Conservation (phyloP, 2,888 invertebrate genomes). For the Biston stratarius region DNA sequence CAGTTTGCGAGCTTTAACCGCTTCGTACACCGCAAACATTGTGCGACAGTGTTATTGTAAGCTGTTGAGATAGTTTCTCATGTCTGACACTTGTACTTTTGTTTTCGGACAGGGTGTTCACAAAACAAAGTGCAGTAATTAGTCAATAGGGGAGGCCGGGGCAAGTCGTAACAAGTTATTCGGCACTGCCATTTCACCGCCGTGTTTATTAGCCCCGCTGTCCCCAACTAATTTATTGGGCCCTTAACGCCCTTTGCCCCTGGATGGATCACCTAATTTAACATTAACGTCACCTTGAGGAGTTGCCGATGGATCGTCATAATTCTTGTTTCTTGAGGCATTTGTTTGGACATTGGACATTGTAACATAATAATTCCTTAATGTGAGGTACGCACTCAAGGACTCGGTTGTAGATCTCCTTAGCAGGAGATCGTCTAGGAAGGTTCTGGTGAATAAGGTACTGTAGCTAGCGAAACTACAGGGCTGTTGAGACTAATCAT, state of each 20-base stretch:
- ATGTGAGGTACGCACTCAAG: too few species aligned
- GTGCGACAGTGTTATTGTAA: background rate
- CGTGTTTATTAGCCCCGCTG: conserved; percentile 82
- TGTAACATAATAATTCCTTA: too few species aligned
- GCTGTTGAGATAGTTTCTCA: background rate
- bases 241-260: conserved; percentile 78
- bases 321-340: conserved; percentile 54
- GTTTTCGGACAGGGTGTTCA: conserved; percentile 49
- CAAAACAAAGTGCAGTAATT: conserved; percentile 78
- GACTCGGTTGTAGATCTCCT: too few species aligned
- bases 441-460: too few species aligned
- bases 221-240: conserved; percentile 84
- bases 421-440: too few species aligned
- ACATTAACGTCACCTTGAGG: conserved; percentile 73
- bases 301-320: conserved; percentile 61
- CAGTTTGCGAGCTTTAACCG: too few species aligned
- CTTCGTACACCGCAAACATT: background rate
- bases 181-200: conserved; percentile 73
- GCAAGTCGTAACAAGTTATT: conserved; percentile 79
- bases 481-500: too few species aligned
- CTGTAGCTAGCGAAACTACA: too few species aligned
- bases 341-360: conserved; percentile 35
- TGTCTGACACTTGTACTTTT: background rate
- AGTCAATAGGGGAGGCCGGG: conserved; percentile 78
- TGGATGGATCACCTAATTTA: conserved; percentile 84